phyloP scores from a whole-genome alignment of 35 echinoderm and acorn worm species.

The Ophiothrix spiculata region DNA sequence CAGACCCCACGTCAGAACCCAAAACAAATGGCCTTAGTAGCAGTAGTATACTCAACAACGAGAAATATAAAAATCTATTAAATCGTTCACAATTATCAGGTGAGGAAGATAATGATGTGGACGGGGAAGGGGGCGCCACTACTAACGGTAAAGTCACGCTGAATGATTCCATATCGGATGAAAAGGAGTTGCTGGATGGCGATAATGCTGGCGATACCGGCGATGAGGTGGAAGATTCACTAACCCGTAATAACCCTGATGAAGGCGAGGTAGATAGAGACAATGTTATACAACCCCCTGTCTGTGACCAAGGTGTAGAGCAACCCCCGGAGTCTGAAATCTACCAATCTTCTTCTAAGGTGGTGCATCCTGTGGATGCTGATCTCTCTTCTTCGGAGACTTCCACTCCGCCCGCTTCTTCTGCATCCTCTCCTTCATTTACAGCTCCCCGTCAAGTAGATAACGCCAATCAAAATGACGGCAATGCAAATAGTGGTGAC shows the following conservation, averaged over 20 bases:
- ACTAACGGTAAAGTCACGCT: neutral
- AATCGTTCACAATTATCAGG: constrained; percentile 31
- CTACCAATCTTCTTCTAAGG: neutral
- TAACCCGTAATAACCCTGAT: neutral
- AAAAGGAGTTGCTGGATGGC: neutral
- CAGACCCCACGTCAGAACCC: constrained; percentile 4
- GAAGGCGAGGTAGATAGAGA: neutral
- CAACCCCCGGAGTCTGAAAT: neutral
- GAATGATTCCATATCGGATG: neutral
- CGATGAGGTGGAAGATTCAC: neutral
- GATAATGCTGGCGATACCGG: neutral
- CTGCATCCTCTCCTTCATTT: neutral
- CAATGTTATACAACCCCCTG: neutral
- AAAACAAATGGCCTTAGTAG: constrained; percentile 48
- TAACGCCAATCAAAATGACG: neutral
- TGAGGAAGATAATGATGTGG: neutral
- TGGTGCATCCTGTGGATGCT: neutral
- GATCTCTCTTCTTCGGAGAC: neutral
- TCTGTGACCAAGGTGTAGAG: neutral
- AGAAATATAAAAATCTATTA: constrained; percentile 45
- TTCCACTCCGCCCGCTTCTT: neutral
- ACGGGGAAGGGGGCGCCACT: neutral
- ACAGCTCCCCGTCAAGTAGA: neutral
- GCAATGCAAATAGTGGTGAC: neutral
- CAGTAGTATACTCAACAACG: constrained; percentile 43